Evolutionary conservation across 1,140 invertebrate genomes (phyloP).

Genomic region (Argopecten irradians): DNA sequence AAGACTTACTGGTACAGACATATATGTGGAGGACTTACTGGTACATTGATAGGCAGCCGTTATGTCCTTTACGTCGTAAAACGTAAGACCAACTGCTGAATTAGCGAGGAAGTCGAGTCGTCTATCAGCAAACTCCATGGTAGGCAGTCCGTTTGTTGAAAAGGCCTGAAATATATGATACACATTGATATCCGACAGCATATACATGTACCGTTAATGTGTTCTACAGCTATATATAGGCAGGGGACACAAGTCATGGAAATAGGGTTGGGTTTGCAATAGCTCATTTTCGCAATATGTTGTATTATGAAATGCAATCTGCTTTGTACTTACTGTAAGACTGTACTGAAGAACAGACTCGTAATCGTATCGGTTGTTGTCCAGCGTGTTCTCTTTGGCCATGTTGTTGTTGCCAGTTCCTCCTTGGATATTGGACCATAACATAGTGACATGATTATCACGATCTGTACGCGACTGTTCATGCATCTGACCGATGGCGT

Average conservation of each 20-base stretch:
- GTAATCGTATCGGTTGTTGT: constrained; percentile 45
- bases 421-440: constrained; percentile 34
- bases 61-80: background rate
- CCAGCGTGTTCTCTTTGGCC: constrained; percentile 25
- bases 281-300: too few relatives aligned
- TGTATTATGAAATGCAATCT: too few relatives aligned
- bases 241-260: too few relatives aligned
- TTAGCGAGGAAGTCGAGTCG: background rate
- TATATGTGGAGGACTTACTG: too few relatives aligned
- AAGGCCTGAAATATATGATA: background rate
- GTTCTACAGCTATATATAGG: too few relatives aligned
- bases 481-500: constrained; percentile 40
- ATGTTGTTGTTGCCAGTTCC: constrained; percentile 31
- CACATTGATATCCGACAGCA: too few relatives aligned
- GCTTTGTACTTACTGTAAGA: constrained; percentile 45
- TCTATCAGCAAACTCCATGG: background rate
- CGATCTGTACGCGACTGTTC: constrained; percentile 43
- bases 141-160: background rate
- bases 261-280: too few relatives aligned
- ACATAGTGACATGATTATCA: constrained; percentile 33
- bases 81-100: background rate
- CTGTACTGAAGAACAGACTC: constrained; percentile 49
- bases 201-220: too few relatives aligned
- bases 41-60: background rate
- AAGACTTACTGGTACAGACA: too few relatives aligned